Percentiles rank a stretch among this genome's conserved stretches.
These are phyloP conservation scores for Muschampia plurimacula DNA, from an alignment of 2,888 invertebrate genomes.

Conservation along the genomic window DNA sequence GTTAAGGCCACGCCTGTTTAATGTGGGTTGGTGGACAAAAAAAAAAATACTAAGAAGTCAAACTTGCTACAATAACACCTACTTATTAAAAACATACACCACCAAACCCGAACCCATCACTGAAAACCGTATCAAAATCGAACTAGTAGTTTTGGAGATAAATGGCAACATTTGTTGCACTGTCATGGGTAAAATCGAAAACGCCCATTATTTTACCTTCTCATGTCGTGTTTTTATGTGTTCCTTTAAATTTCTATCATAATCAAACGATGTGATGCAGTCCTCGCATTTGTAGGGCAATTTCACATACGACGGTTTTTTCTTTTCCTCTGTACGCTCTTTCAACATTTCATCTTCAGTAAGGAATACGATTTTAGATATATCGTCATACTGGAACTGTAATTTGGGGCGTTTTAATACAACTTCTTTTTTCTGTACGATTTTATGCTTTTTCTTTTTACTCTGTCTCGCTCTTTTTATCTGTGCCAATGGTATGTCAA, in stretches of 20 bases:
- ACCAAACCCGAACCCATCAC: too few relatives aligned
- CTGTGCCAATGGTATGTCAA: slow-evolving; percentile 53
- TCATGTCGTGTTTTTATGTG: slow-evolving; percentile 66
- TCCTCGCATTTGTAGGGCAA: slow-evolving; percentile 67
- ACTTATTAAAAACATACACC: too few relatives aligned
- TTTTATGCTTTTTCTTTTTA: slow-evolving; percentile 37
- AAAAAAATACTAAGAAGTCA: too few relatives aligned
- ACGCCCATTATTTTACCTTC: slow-evolving; percentile 50
- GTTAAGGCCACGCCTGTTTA: too few relatives aligned
- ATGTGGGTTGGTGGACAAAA: too few relatives aligned
- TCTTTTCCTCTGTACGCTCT: slow-evolving; percentile 58
- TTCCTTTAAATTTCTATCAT: slow-evolving; percentile 60
- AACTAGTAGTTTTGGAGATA: too few relatives aligned
- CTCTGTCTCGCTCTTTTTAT: slow-evolving; percentile 48
- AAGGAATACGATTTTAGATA: slow-evolving; percentile 58
- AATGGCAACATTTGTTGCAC: too few relatives aligned
- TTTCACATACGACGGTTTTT: slow-evolving; percentile 59
- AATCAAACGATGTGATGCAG: slow-evolving; percentile 70
- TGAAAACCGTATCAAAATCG: too few relatives aligned
- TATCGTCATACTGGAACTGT: slow-evolving; percentile 58
- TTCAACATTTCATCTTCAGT: slow-evolving; percentile 56
- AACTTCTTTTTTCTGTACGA: slow-evolving; percentile 16
- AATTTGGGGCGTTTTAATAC: slow-evolving; percentile 22
- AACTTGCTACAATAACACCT: too few relatives aligned
- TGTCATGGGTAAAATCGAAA: too few relatives aligned